These are phyloP conservation scores for Momotus momota DNA, from an alignment of 2,797 vertebrate genomes.

Conservation along the genomic window DNA sequence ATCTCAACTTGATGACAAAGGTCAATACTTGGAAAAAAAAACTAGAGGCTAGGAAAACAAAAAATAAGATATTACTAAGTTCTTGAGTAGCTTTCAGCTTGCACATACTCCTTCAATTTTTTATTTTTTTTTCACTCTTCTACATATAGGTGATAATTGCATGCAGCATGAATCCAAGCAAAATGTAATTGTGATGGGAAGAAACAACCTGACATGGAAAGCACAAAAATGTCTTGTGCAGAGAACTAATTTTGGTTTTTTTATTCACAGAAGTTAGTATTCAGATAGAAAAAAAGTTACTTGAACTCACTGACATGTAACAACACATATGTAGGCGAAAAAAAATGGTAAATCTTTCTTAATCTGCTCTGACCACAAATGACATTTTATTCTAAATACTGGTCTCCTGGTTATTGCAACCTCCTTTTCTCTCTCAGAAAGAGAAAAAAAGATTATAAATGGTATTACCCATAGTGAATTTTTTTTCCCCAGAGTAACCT, in stretches of 20 bases:
- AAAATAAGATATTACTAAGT: background rate
- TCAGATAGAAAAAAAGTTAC: background rate
- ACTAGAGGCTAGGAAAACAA: background rate
- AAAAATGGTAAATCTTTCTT: background rate
- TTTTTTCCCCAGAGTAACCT: background rate
- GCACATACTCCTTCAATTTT: background rate
- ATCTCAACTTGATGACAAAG: background rate
- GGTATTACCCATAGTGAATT: accelerated
- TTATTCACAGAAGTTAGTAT: background rate
- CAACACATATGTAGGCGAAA: background rate
- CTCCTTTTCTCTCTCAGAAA: background rate
- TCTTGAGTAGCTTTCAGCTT: background rate
- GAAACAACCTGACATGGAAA: background rate
- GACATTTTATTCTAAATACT: background rate
- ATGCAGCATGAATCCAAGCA: background rate
- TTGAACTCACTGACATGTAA: background rate
- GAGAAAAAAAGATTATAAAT: background rate
- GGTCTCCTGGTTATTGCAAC: background rate
- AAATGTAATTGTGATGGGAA: background rate
- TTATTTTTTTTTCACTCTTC: background rate
- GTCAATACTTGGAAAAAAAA: background rate
- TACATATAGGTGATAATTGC: background rate
- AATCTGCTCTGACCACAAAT: background rate
- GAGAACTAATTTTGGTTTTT: background rate
- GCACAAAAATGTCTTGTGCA: background rate